A percentile compares a stretch with the other conserved stretches of the same genome.
Evolutionary conservation across 2,797 vertebrate species (phyloP).

Genomic region (Smutsia temminckii): DNA sequence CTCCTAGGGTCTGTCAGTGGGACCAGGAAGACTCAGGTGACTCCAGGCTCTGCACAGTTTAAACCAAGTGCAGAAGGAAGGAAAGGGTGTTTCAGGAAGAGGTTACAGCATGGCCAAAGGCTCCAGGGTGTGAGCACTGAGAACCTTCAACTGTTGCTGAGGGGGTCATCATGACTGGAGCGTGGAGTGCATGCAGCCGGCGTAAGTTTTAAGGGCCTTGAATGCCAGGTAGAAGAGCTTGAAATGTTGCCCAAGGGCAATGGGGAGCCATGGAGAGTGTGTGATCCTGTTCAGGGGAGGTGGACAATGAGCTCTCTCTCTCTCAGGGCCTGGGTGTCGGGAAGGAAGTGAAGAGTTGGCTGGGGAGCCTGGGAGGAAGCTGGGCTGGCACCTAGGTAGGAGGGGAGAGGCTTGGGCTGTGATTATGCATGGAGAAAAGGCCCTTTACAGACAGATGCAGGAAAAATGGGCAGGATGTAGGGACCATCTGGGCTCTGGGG

Average conservation of each 20-base stretch:
- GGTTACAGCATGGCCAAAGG: background rate
- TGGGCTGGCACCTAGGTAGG: background rate
- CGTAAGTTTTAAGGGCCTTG: background rate
- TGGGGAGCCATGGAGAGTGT: background rate
- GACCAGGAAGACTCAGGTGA: background rate
- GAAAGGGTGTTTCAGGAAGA: background rate
- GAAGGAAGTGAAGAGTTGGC: background rate
- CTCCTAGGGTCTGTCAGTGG: background rate
- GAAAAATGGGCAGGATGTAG: background rate
- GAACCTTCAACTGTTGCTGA: background rate
- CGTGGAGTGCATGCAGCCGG: background rate
- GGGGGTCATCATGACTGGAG: background rate
- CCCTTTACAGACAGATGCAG: background rate
- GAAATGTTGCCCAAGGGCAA: background rate
- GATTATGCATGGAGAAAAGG: background rate
- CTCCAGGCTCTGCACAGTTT: background rate
- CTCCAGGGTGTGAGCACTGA: background rate
- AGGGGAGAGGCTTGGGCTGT: background rate
- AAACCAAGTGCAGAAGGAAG: background rate
- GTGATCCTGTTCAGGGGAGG: background rate
- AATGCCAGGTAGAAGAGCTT: background rate
- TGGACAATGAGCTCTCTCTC: background rate
- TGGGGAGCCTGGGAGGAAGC: background rate
- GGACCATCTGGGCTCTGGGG: background rate
- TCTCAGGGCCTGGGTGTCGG: background rate